phyloP scores from a whole-genome alignment of 2,888 invertebrate species.

The Meta bourneti region DNA sequence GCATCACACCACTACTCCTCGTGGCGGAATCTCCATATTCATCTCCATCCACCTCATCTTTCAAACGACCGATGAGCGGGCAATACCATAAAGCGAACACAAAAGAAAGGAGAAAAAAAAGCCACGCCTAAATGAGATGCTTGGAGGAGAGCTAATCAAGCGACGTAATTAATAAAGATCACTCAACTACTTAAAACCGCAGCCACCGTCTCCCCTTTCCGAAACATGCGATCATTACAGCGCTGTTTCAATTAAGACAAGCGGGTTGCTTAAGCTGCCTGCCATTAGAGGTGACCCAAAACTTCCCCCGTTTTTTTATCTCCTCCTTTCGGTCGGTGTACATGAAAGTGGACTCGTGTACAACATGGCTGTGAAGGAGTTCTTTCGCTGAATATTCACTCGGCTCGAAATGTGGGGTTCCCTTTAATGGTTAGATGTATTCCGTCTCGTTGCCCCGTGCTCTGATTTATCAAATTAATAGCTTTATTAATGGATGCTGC shows the following conservation, averaged over 20 bases:
- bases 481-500: background rate
- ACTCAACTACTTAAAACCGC: background rate
- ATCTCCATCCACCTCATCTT: background rate
- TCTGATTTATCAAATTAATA: background rate
- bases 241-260: background rate
- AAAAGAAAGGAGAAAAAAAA: background rate
- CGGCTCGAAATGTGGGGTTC: background rate
- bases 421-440: background rate
- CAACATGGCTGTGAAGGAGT: no score
- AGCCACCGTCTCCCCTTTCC: background rate
- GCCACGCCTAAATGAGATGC: background rate
- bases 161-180: background rate
- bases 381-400: no score
- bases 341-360: background rate
- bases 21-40: background rate
- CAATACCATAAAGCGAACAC: background rate
- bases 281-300: background rate
- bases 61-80: background rate
- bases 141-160: background rate
- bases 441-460: background rate
- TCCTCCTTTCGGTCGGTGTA: background rate
- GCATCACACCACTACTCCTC: no score
- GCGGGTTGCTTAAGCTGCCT: background rate
- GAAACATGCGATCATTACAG: background rate
- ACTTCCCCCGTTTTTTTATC: background rate